A percentile compares a stretch with the other conserved stretches of the same genome.
Evolutionary conservation across 1,140 invertebrate genomes (phyloP).

Genomic region (Camponotus pennsylvanicus): DNA sequence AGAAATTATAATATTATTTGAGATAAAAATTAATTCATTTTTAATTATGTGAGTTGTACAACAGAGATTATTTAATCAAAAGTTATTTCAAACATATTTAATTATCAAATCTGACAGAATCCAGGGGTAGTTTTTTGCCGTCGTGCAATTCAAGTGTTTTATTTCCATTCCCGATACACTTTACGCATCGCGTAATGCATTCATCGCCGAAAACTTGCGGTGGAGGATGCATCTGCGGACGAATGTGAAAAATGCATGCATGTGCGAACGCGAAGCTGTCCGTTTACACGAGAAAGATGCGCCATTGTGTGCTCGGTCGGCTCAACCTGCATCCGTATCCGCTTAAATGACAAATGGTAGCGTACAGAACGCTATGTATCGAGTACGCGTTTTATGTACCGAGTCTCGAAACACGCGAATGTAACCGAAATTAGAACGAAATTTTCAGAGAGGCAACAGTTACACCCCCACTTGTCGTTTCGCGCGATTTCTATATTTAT

Average conservation of each 20-base stretch:
- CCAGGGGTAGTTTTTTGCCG: neutral
- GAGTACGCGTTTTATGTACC: constrained; percentile 45
- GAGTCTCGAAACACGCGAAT: constrained; percentile 40
- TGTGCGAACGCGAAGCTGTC: constrained; percentile 43
- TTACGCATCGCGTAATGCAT: constrained; percentile 53
- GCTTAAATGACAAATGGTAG: constrained; percentile 62
- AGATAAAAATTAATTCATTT: neutral
- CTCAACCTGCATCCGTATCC: constrained; percentile 60
- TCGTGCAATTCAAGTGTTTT: constrained; percentile 27
- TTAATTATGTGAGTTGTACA: neutral
- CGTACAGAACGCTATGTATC: constrained; percentile 47
- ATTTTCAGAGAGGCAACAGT: constrained; percentile 24
- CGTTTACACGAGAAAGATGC: constrained; percentile 63
- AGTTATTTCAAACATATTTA: constrained; percentile 29
- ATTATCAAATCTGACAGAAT: constrained; percentile 31
- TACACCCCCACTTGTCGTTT: neutral
- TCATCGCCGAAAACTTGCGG: constrained; percentile 58
- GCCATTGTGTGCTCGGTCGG: constrained; percentile 56
- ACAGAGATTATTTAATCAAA: neutral
- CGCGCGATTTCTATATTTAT: constrained; percentile 52
- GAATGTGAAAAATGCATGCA: constrained; percentile 28
- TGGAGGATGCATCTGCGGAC: constrained; percentile 21
- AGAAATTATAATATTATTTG: neutral
- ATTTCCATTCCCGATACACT: constrained; percentile 43
- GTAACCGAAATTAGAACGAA: constrained; percentile 55